Evolutionary conservation across 2,797 vertebrate species (phyloP).

Genomic region (Pipistrellus pipistrellus): DNA sequence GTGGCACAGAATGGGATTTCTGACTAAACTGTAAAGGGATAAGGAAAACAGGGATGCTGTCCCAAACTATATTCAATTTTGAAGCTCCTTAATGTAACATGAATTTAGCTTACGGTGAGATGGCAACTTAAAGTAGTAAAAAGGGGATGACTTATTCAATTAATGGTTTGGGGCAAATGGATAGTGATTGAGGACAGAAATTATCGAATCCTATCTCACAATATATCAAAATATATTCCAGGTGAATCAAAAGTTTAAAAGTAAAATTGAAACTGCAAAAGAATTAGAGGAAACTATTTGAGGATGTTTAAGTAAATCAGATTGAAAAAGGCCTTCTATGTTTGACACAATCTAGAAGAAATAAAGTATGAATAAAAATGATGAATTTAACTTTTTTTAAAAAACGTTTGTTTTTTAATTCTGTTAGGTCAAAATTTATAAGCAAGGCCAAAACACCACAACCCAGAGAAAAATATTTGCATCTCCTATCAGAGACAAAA

Average conservation of each 20-base stretch:
- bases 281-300: not conserved
- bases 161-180: not conserved
- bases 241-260: not conserved
- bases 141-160: not conserved
- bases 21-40: slow-evolving; percentile 67
- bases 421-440: not conserved
- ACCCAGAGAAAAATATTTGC: slow-evolving; percentile 20
- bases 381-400: not conserved
- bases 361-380: slow-evolving; percentile 35
- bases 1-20: not conserved
- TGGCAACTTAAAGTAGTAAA: not conserved
- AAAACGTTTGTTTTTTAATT: not conserved
- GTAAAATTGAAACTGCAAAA: slow-evolving; percentile 16
- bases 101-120: slow-evolving; percentile 10
- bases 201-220: not conserved
- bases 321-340: not conserved
- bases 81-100: slow-evolving; percentile 51
- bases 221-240: slow-evolving; percentile 3
- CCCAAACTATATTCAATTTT: slow-evolving; percentile 79
- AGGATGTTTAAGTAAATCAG: slow-evolving; percentile 7
- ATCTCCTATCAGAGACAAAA: not conserved
- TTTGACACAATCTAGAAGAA: not conserved
- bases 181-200: not conserved
- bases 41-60: slow-evolving; percentile 78
- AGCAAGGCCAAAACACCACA: not conserved